phyloP scores from a whole-genome alignment of 2,113 vertebrate genomes.

The Petroica traversi region DNA sequence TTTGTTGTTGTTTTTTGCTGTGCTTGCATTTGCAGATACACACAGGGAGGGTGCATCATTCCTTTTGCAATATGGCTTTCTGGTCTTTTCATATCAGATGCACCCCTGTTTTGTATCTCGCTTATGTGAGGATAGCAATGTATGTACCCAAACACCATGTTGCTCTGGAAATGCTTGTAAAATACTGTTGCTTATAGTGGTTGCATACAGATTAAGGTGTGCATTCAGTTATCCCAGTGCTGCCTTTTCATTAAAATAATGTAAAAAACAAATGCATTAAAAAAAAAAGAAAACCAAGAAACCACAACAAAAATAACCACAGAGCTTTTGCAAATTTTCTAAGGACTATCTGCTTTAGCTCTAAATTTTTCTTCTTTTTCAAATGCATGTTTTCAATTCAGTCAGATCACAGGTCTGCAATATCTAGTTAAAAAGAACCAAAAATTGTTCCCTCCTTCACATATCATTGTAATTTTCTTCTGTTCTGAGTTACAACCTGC shows the following conservation, averaged over 20 bases:
- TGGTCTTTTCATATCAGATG: neutral
- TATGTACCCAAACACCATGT: constrained; percentile 34
- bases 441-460: constrained; percentile 25
- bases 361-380: constrained; percentile 9
- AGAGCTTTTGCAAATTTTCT: constrained; percentile 35
- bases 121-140: constrained; percentile 53
- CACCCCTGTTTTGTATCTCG: constrained; percentile 19
- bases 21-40: constrained; percentile 58
- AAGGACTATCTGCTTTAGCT: constrained; percentile 53
- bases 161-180: constrained; percentile 68
- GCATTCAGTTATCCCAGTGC: constrained; percentile 51
- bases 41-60: neutral
- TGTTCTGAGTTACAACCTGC: constrained; percentile 59
- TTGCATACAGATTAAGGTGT: constrained; percentile 30
- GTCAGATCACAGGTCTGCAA: constrained; percentile 39
- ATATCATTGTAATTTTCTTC: constrained; percentile 43
- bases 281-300: constrained; percentile 3
- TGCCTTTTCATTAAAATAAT: constrained; percentile 37
- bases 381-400: constrained; percentile 51
- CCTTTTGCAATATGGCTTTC: neutral
- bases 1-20: neutral
- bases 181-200: constrained; percentile 61
- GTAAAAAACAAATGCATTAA: neutral
- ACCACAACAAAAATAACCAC: constrained; percentile 13
- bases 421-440: constrained; percentile 16